A percentile compares a stretch with the other conserved stretches of the same genome.
Conservation (phyloP, 2,888 invertebrate genomes). For the Oxycera nigricornis region DNA sequence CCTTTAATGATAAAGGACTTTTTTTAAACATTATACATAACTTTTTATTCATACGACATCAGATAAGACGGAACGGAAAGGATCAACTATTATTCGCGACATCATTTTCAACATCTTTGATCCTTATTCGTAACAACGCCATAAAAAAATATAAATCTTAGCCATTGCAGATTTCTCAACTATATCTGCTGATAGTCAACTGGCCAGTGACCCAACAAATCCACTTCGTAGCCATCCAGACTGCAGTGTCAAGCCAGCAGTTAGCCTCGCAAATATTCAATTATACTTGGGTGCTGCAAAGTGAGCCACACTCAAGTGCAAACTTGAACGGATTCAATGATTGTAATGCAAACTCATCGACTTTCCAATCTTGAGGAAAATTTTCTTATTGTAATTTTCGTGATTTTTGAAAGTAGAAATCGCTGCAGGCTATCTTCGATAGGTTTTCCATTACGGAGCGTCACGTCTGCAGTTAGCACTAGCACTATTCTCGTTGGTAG, state of each 20-base stretch:
- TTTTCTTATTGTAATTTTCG: conserved; percentile 35
- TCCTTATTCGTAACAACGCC: too few species aligned
- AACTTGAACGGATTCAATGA: background rate
- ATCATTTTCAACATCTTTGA: too few species aligned
- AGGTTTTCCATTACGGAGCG: conserved; percentile 18
- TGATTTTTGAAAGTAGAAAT: conserved; percentile 35
- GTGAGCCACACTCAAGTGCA: background rate
- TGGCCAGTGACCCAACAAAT: background rate
- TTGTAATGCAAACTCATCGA: conserved; percentile 22
- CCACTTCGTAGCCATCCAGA: background rate
- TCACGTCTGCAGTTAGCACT: background rate
- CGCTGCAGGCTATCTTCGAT: conserved; percentile 16
- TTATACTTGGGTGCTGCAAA: background rate
- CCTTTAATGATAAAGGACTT: too few species aligned
- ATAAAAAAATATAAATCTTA: background rate
- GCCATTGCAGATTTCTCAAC: background rate
- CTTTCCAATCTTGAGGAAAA: conserved; percentile 30
- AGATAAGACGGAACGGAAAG: too few species aligned
- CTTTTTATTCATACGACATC: too few species aligned
- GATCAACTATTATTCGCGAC: too few species aligned
- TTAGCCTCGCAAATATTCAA: background rate
- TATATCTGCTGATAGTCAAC: background rate
- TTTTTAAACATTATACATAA: too few species aligned
- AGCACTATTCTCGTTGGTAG: background rate
- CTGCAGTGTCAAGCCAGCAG: conserved; percentile 6